Conservation (phyloP, 2,113 vertebrate species). For the Lota lota region DNA sequence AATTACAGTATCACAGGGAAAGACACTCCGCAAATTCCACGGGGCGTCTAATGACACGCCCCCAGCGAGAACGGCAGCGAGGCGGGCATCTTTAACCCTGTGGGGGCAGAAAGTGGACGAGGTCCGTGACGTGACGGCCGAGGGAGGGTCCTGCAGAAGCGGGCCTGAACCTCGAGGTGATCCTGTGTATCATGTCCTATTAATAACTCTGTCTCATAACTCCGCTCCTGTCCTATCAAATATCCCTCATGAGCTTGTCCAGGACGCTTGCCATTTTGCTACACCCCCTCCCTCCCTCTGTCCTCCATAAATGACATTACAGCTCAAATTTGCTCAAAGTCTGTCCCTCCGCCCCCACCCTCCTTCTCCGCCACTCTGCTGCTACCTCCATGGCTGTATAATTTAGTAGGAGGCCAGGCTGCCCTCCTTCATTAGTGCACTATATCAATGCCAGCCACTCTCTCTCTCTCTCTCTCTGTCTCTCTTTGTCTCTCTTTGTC, state of each 20-base stretch:
- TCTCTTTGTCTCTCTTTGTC: conserved; percentile 27
- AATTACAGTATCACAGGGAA: conserved; percentile 30
- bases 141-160: conserved; percentile 23
- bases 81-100: background rate
- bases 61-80: background rate
- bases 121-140: conserved; percentile 20
- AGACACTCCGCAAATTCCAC: conserved; percentile 39
- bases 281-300: background rate
- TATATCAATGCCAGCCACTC: conserved; percentile 37
- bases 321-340: no score
- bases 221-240: conserved; percentile 33
- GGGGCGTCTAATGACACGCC: conserved; percentile 43
- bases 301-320: no score
- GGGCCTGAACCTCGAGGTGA: conserved; percentile 24
- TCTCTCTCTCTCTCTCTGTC: conserved; percentile 16
- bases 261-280: background rate
- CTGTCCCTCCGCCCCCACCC: no score
- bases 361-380: background rate
- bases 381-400: conserved; percentile 28
- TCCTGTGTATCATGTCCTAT: conserved; percentile 34
- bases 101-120: conserved; percentile 27
- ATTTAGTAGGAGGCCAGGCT: conserved; percentile 47
- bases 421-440: conserved; percentile 42
- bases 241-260: conserved; percentile 26
- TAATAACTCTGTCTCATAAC: conserved; percentile 38